Percentiles rank a stretch among this genome's conserved stretches.
These are phyloP conservation scores for Ephestia elutella DNA, from an alignment of 1,140 invertebrate species.

Conservation along the genomic window DNA sequence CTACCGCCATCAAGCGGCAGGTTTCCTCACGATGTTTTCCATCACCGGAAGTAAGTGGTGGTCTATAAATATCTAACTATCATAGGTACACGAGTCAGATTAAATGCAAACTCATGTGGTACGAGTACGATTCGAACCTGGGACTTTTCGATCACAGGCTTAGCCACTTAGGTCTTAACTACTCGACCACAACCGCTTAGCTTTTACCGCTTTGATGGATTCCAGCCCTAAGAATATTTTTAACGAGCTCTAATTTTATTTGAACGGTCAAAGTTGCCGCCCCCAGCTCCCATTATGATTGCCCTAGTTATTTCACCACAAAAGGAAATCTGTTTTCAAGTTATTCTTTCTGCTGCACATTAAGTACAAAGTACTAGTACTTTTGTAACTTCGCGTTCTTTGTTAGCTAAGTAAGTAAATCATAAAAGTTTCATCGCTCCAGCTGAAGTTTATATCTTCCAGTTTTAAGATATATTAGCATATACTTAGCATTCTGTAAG, in stretches of 20 bases:
- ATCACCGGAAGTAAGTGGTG: too few relatives aligned
- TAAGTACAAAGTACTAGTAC: background rate
- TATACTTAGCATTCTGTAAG: background rate
- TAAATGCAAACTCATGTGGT: too few relatives aligned
- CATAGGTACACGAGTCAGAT: too few relatives aligned
- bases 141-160: too few relatives aligned
- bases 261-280: background rate
- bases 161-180: too few relatives aligned
- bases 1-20: too few relatives aligned
- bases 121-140: too few relatives aligned
- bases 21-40: too few relatives aligned
- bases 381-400: background rate
- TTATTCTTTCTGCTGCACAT: background rate
- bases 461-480: background rate
- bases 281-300: background rate
- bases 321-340: background rate
- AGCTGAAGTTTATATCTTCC: background rate
- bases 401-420: conserved; percentile 2
- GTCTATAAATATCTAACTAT: too few relatives aligned
- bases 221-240: background rate
- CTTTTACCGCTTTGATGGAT: too few relatives aligned
- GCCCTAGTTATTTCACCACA: background rate
- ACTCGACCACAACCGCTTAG: too few relatives aligned
- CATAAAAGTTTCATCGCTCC: background rate
- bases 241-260: background rate